A percentile compares a stretch with the other conserved stretches of the same genome.
Conservation (phyloP, 1,140 invertebrate genomes). For the Carposina sasakii region DNA sequence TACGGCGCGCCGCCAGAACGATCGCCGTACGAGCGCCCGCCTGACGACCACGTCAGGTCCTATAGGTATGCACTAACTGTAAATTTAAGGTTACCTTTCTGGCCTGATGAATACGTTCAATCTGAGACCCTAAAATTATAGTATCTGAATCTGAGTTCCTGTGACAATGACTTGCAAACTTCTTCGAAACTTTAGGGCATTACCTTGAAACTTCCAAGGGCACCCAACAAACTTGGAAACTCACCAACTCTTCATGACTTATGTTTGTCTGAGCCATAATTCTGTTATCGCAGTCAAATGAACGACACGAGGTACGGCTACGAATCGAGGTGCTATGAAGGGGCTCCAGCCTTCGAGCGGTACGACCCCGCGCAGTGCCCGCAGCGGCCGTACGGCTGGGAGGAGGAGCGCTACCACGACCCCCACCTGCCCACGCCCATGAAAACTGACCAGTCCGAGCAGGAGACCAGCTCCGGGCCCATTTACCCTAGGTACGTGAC, state of each 20-base stretch:
- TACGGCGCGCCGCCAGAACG: conserved; percentile 74
- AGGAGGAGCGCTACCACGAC: conserved; percentile 74
- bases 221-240: too few species aligned
- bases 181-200: too few species aligned
- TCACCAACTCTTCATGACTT: too few species aligned
- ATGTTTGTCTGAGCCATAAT: too few species aligned
- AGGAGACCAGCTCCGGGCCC: conserved; percentile 75
- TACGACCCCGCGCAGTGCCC: conserved; percentile 76
- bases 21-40: conserved; percentile 78
- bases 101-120: too few species aligned
- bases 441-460: conserved; percentile 75
- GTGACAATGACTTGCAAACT: too few species aligned
- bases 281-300: conserved; percentile 65
- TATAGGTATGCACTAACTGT: conserved; percentile 73
- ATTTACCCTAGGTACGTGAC: conserved; percentile 79
- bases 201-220: too few species aligned
- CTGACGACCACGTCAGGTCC: conserved; percentile 74
- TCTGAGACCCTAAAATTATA: too few species aligned
- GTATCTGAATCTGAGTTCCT: too few species aligned
- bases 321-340: conserved; percentile 75
- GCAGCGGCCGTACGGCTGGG: conserved; percentile 65
- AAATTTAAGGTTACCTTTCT: too few species aligned
- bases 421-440: conserved; percentile 74
- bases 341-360: conserved; percentile 80
- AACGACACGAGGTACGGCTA: conserved; percentile 64